Percentiles rank a stretch among this genome's conserved stretches.
Conservation (phyloP, 2,113 vertebrate genomes). For the Oxygymnocypris stewartii region DNA sequence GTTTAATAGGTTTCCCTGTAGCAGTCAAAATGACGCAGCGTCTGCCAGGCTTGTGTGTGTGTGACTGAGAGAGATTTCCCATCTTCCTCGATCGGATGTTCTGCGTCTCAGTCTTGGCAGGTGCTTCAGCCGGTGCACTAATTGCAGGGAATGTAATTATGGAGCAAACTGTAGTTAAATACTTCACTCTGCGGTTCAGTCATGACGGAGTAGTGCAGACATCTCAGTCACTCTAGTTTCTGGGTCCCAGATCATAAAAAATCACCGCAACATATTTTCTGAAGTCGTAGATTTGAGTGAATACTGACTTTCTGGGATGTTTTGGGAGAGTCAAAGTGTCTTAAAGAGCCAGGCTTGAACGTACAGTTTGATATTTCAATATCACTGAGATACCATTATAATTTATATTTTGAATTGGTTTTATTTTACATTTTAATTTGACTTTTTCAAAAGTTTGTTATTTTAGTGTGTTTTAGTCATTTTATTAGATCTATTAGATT, state of each 20-base stretch:
- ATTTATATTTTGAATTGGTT: too few species aligned
- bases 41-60: too few species aligned
- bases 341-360: too few species aligned
- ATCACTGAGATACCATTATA: background rate
- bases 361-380: too few species aligned
- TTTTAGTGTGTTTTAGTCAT: too few species aligned
- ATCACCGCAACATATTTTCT: background rate
- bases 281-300: background rate
- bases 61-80: too few species aligned
- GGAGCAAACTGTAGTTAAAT: slow-evolving; percentile 5
- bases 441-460: too few species aligned
- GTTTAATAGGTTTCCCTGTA: slow-evolving; percentile 33
- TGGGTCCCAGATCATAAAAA: background rate
- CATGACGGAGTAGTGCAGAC: background rate
- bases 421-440: too few species aligned
- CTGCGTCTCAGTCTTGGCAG: background rate
- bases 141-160: background rate
- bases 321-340: background rate
- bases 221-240: background rate
- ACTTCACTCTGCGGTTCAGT: background rate
- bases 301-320: background rate
- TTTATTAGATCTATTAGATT: too few species aligned
- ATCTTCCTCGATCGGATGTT: too few species aligned
- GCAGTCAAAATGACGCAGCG: background rate
- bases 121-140: background rate